Conservation (phyloP, 37 sponge, comb jelly and placozoan species). For the Beroe ovata region DNA sequence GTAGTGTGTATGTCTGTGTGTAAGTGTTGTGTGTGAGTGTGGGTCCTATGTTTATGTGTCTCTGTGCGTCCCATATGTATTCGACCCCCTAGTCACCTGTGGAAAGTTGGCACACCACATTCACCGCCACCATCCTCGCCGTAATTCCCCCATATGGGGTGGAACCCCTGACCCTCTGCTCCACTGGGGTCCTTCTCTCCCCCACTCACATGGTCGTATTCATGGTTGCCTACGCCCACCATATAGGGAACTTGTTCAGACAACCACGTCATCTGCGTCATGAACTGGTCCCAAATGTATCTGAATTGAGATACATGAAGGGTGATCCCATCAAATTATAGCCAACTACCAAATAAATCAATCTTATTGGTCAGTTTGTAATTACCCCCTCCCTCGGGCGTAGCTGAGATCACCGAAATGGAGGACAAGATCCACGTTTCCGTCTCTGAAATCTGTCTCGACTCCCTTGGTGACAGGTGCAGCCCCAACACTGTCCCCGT, state of each 20-base stretch:
- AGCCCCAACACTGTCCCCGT: conserved; percentile 62
- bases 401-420: conserved; percentile 88
- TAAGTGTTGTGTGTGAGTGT: too few relatives aligned
- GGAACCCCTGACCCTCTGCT: conserved; percentile 70
- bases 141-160: conserved; percentile 75
- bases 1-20: too few relatives aligned
- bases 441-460: conserved; percentile 35
- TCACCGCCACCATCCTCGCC: conserved; percentile 75
- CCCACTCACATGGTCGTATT: conserved; percentile 67
- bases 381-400: conserved; percentile 67
- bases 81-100: too few relatives aligned
- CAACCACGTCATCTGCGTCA: conserved; percentile 24
- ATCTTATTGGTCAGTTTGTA: not conserved
- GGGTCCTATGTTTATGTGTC: too few relatives aligned
- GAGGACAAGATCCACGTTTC: conserved; percentile 73
- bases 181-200: conserved; percentile 70
- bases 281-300: conserved; percentile 67
- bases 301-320: too few relatives aligned
- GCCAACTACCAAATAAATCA: not conserved
- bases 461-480: conserved; percentile 71
- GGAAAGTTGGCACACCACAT: conserved; percentile 73
- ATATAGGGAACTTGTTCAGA: conserved; percentile 37
- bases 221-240: conserved; percentile 61
- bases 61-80: too few relatives aligned
- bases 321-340: too few relatives aligned